These are phyloP conservation scores for Ornithoptera priamus DNA, from an alignment of 2,888 invertebrate genomes.

Conservation along the genomic window DNA sequence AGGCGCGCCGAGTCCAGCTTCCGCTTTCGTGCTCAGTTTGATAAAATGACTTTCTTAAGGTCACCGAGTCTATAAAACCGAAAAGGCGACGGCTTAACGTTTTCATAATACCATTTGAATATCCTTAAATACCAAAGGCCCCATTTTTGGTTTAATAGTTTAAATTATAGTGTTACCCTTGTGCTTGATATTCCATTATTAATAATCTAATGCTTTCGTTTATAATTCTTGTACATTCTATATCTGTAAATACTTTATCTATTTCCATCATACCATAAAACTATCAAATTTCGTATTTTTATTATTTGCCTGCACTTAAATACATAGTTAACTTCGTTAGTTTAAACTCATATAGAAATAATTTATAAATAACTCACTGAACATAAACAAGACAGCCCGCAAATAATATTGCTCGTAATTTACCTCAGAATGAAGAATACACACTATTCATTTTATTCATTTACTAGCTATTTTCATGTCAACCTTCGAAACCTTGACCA, in stretches of 20 bases:
- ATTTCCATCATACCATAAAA: not conserved
- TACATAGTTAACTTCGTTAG: not conserved
- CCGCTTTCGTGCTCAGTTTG: slow-evolving; percentile 65
- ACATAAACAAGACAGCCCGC: slow-evolving; percentile 3
- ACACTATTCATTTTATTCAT: slow-evolving; percentile 22
- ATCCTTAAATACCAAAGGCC: slow-evolving; percentile 65
- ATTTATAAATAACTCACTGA: not conserved
- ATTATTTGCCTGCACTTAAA: not conserved
- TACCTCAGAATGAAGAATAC: not conserved
- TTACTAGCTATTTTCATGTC: slow-evolving; percentile 34
- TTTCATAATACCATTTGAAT: slow-evolving; percentile 60
- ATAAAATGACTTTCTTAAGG: slow-evolving; percentile 66
- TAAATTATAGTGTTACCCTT: slow-evolving; percentile 75
- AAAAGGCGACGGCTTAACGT: slow-evolving; percentile 64
- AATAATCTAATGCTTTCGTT: slow-evolving; percentile 49
- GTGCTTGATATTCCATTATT: slow-evolving; percentile 38
- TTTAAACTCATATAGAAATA: not conserved
- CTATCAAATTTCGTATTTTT: not conserved
- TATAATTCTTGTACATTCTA: slow-evolving; percentile 48
- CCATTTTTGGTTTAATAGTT: slow-evolving; percentile 65
- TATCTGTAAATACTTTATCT: slow-evolving; percentile 24
- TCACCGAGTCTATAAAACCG: slow-evolving; percentile 69
- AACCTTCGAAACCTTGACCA: slow-evolving; percentile 58
- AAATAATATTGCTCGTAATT: slow-evolving; percentile 7
- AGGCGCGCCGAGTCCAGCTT: slow-evolving; percentile 51